Evolutionary conservation across 2,113 vertebrate genomes (phyloP), one percentile per base, ranked within the genome.

Genomic region (Sinocyclocheilus maitianheensis): DNA sequence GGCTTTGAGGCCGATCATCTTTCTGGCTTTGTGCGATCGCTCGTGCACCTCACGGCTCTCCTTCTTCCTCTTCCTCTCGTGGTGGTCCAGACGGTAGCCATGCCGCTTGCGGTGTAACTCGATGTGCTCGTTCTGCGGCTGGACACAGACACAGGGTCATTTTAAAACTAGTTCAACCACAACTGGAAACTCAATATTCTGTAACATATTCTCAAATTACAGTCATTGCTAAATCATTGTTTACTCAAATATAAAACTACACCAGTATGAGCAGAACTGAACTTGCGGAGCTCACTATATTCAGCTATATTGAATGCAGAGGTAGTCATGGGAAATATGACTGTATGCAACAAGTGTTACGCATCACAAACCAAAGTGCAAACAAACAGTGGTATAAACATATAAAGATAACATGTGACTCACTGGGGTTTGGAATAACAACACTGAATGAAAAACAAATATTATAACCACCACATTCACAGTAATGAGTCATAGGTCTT

Each of bases 101-200:
- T 99, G 96, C 6, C 98, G 96, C 93, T 97, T 98, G 83, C 98
- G 97, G 88, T 98, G 97, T 84, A 99, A 94, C 93, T 99, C 98
- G 78, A 99, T 99, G 88, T 99, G 94, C 87, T 99, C 98, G 84
- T 99, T 99, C 94, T 99, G 98, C 58, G 98, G 98, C 98, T 99
- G 90, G 1, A 86, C 87, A 85, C 0, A 1, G 75, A 30, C 24
- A 60, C 55, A 69, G 20, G 16, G 3, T 62, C 58, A 62, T n/a
- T n/a, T 62, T 22, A n/a, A 22, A 71, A 69, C 14, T 18, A 22
- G 81, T 26, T 51, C 58, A 37, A 30, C 9, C n/a, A 22, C 11
- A 60, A 58, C 6, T 58, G 2, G 20, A 60, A 62, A 62, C 20
- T 74, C 37, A 72, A 12, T 48, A 48, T 48, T 48, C 3, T 12